Percentiles rank a stretch among this genome's conserved stretches.
These are phyloP conservation scores for Alloplasta piceator DNA, from an alignment of 2,888 invertebrate species.

Conservation along the genomic window DNA sequence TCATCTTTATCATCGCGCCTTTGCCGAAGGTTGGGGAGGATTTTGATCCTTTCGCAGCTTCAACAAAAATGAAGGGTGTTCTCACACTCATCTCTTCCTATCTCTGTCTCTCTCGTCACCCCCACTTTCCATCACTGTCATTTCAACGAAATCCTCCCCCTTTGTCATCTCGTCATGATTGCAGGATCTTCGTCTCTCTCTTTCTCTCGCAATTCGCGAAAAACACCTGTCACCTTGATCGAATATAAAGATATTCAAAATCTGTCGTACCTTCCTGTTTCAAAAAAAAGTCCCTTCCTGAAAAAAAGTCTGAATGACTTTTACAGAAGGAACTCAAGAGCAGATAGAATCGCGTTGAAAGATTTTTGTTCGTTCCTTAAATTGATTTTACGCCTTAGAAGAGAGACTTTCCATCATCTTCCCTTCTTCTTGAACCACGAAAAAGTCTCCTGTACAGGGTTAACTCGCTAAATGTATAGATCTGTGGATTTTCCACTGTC, in stretches of 20 bases:
- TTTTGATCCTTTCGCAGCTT: slow-evolving; percentile 27
- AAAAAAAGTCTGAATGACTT: too few relatives aligned
- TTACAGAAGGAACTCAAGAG: too few relatives aligned
- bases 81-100: slow-evolving; percentile 44
- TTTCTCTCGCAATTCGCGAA: slow-evolving; percentile 10
- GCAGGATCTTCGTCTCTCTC: slow-evolving; percentile 16
- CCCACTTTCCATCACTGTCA: slow-evolving; percentile 45
- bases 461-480: not conserved
- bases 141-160: slow-evolving; percentile 50
- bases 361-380: too few relatives aligned
- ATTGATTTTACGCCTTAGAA: too few relatives aligned
- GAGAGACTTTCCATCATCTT: too few relatives aligned
- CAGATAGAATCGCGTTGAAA: too few relatives aligned
- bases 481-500: too few relatives aligned
- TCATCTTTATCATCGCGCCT: slow-evolving; percentile 56
- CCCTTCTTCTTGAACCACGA: not conserved
- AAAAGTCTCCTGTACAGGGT: slow-evolving; percentile 1
- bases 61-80: slow-evolving; percentile 20
- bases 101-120: slow-evolving; percentile 49
- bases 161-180: slow-evolving; percentile 46
- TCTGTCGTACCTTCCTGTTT: not conserved
- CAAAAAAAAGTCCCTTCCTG: too few relatives aligned
- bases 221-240: not conserved
- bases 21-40: not conserved
- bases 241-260: slow-evolving; percentile 16